These are phyloP conservation scores for Elysia crispata DNA, from an alignment of 2,888 invertebrate genomes.

Conservation along the genomic window DNA sequence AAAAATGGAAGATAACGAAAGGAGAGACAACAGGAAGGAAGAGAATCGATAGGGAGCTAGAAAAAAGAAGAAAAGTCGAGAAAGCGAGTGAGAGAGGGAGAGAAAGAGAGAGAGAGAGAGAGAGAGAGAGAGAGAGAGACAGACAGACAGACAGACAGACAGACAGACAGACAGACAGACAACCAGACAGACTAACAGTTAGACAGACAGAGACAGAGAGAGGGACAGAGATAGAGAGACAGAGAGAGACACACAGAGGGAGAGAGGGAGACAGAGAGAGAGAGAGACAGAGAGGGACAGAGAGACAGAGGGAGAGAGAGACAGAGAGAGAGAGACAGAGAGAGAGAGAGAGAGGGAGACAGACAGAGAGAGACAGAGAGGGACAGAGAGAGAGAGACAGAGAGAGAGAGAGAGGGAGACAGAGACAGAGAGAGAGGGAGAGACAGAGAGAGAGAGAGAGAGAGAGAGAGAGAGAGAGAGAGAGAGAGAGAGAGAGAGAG, in stretches of 20 bases:
- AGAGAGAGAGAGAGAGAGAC: constrained; percentile 22
- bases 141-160: neutral
- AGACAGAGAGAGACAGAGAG: constrained; percentile 9
- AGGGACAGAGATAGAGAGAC: constrained; percentile 20
- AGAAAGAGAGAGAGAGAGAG: neutral
- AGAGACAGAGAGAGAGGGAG: no score
- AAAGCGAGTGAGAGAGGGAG: neutral
- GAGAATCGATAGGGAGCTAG: neutral
- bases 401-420: neutral
- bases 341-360: constrained; percentile 23
- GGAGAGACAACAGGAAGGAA: neutral
- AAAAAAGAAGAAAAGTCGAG: neutral
- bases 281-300: neutral
- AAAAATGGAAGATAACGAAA: no score
- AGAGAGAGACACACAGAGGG: neutral
- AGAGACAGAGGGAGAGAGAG: neutral
- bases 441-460: no score
- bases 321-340: constrained; percentile 31
- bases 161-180: neutral
- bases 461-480: no score
- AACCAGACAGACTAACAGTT: neutral
- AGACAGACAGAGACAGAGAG: constrained; percentile 32
- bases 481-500: no score
- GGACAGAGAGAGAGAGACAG: neutral
- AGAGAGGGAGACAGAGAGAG: neutral